phyloP scores from a whole-genome alignment of 2,113 vertebrate species.

The Pomatorhinus ruficollis region DNA sequence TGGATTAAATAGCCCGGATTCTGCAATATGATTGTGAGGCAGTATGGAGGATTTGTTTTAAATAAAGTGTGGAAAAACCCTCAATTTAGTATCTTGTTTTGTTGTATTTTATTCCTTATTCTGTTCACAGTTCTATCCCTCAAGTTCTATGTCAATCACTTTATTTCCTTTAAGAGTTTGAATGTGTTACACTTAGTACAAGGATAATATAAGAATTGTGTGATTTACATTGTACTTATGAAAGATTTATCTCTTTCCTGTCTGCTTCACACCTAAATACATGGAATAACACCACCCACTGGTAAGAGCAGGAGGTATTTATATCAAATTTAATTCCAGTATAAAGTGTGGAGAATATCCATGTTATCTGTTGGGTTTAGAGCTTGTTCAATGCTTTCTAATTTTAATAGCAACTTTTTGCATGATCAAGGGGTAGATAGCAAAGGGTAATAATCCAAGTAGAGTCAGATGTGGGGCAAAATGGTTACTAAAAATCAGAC shows the following conservation, averaged over 20 bases:
- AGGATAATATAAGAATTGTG: slow-evolving; percentile 75
- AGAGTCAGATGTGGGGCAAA: slow-evolving; percentile 72
- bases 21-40: slow-evolving; percentile 24
- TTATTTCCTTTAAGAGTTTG: slow-evolving; percentile 63
- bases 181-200: slow-evolving; percentile 67
- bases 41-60: slow-evolving; percentile 45
- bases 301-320: slow-evolving; percentile 99
- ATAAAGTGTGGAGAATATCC: slow-evolving; percentile 78
- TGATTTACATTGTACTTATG: slow-evolving; percentile 85
- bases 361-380: slow-evolving; percentile 77
- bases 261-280: slow-evolving; percentile 88
- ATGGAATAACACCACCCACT: slow-evolving; percentile 89
- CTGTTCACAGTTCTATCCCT: slow-evolving; percentile 32
- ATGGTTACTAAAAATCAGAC: slow-evolving; percentile 40
- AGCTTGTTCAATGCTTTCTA: slow-evolving; percentile 76
- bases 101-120: slow-evolving; percentile 47
- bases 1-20: not conserved
- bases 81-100: slow-evolving; percentile 54
- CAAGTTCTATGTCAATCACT: slow-evolving; percentile 47
- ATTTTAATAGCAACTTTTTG: slow-evolving; percentile 73
- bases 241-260: slow-evolving; percentile 89
- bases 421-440: slow-evolving; percentile 73
- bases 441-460: slow-evolving; percentile 40
- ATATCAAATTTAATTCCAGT: slow-evolving; percentile 81
- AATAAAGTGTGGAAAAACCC: slow-evolving; percentile 60